A percentile compares a stretch with the other conserved stretches of the same genome.
These are phyloP conservation scores for Tretioscincus oriximinensis DNA, from an alignment of 2,113 vertebrate species.

Conservation along the genomic window DNA sequence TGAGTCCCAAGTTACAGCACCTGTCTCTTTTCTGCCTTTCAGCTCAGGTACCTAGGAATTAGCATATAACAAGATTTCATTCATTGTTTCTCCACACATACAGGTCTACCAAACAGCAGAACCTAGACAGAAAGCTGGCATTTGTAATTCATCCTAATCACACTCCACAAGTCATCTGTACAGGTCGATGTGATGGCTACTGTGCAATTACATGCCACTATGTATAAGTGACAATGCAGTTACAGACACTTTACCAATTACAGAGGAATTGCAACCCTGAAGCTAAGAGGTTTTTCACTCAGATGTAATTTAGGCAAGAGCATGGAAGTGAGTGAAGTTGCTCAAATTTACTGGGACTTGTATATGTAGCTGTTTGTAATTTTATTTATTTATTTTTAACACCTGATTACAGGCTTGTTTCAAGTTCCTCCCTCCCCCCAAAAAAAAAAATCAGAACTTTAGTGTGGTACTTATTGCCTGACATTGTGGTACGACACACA, in stretches of 20 bases:
- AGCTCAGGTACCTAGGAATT: neutral
- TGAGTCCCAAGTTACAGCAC: too few species aligned
- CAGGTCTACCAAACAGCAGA: constrained; percentile 5
- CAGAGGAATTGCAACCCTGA: constrained; percentile 66
- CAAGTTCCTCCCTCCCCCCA: too few species aligned
- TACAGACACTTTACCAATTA: constrained; percentile 76
- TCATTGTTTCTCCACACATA: constrained; percentile 17
- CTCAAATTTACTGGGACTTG: constrained; percentile 34
- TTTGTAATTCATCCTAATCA: constrained; percentile 67
- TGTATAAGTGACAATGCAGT: constrained; percentile 73
- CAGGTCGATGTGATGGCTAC: constrained; percentile 61
- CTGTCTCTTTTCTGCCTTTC: neutral
- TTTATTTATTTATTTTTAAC: constrained; percentile 44
- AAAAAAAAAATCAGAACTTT: constrained; percentile 49
- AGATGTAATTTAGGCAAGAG: neutral
- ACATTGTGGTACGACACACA: neutral
- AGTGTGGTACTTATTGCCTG: neutral
- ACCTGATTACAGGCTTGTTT: constrained; percentile 48
- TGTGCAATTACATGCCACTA: constrained; percentile 71
- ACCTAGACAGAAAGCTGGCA: constrained; percentile 33
- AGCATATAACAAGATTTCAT: neutral
- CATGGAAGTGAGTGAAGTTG: constrained; percentile 22
- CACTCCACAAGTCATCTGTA: constrained; percentile 43
- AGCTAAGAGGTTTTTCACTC: constrained; percentile 57
- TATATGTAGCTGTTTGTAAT: neutral